Evolutionary conservation across 2,113 vertebrate genomes (phyloP).

Genomic region (Actenoides hombroni): DNA sequence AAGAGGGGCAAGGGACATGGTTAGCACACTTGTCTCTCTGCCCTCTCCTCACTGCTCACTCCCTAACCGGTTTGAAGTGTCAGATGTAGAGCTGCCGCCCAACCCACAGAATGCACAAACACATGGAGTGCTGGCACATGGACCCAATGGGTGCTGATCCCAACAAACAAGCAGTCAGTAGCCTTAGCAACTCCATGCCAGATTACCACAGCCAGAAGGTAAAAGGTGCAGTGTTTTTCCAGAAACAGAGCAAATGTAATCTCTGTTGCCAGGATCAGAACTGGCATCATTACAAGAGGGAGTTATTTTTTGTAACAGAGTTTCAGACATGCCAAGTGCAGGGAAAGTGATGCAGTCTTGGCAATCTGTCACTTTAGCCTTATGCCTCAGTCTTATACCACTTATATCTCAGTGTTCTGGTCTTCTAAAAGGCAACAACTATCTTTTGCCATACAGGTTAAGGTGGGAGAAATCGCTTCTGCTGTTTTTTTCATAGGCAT

Average conservation of each 20-base stretch:
- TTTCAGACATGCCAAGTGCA: not conserved
- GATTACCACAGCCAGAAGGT: not conserved
- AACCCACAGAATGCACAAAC: too few relatives aligned
- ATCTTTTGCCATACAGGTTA: not conserved
- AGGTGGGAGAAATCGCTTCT: not conserved
- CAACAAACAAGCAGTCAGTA: not conserved
- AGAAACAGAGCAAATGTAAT: not conserved
- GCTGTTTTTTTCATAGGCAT: accelerated
- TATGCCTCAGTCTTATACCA: not conserved
- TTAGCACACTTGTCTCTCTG: not conserved
- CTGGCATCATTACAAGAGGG: accelerated
- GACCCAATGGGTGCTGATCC: not conserved
- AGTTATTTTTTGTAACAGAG: not conserved
- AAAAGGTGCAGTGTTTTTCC: not conserved
- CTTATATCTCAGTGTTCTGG: not conserved
- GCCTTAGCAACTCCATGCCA: accelerated
- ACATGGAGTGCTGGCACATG: not conserved
- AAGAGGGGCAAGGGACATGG: not conserved
- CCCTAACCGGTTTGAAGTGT: not conserved
- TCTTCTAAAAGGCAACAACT: not conserved
- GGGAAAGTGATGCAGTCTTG: not conserved
- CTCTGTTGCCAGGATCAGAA: not conserved
- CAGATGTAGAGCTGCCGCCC: not conserved
- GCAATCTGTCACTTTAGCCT: not conserved
- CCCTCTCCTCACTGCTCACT: not conserved